Percentiles rank a stretch among this genome's conserved stretches.
phyloP scores from a whole-genome alignment of 2,888 invertebrate species.

The Pollenia angustigena region DNA sequence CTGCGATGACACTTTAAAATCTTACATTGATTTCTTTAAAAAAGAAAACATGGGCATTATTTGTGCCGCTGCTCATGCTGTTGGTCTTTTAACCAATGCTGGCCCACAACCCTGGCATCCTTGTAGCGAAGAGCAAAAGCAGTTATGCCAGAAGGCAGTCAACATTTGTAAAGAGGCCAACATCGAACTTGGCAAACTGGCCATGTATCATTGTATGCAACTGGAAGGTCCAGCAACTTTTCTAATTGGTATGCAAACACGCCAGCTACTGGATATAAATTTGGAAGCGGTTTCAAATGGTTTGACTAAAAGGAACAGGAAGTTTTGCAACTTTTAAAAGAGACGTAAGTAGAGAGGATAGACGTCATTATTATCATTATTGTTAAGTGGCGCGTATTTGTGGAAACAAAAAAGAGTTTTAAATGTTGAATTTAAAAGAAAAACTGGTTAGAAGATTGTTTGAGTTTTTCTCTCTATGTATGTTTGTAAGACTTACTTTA shows the following conservation, averaged over 20 bases:
- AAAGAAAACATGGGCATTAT: slow-evolving; percentile 89
- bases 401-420: not conserved
- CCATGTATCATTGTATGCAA: slow-evolving; percentile 87
- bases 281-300: slow-evolving; percentile 87
- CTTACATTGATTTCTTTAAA: slow-evolving; percentile 88
- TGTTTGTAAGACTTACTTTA: slow-evolving; percentile 75
- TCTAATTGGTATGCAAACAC: slow-evolving; percentile 91
- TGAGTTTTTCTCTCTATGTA: slow-evolving; percentile 27
- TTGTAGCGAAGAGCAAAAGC: slow-evolving; percentile 85
- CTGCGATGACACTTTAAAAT: slow-evolving; percentile 90
- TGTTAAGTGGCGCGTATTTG: not conserved
- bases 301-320: slow-evolving; percentile 88
- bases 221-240: slow-evolving; percentile 88
- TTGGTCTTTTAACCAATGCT: slow-evolving; percentile 91
- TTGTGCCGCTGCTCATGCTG: slow-evolving; percentile 91
- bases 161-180: slow-evolving; percentile 87
- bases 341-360: slow-evolving; percentile 85
- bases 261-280: slow-evolving; percentile 87
- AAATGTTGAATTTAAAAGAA: not conserved
- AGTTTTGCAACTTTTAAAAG: slow-evolving; percentile 87
- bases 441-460: slow-evolving; percentile 47
- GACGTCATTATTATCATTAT: slow-evolving; percentile 17
- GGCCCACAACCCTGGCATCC: slow-evolving; percentile 94
- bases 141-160: slow-evolving; percentile 85
- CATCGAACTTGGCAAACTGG: slow-evolving; percentile 89